These are phyloP conservation scores for Formicarius rufipectus DNA, from an alignment of 2,113 vertebrate genomes.

Conservation along the genomic window DNA sequence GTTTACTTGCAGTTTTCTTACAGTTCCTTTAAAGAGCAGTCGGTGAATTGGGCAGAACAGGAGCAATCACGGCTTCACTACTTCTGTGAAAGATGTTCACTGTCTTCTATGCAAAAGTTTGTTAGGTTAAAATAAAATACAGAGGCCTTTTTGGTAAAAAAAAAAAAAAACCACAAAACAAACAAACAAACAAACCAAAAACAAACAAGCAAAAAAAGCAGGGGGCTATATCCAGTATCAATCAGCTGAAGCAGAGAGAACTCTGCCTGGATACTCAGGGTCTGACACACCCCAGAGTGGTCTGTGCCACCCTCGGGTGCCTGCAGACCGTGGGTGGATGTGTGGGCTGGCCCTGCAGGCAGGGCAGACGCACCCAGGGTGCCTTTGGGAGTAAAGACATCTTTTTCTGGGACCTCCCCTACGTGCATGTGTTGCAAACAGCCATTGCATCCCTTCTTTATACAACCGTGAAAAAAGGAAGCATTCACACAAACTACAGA, in stretches of 20 bases:
- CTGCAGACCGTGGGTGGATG: neutral
- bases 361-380: neutral
- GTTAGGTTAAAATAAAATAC: neutral
- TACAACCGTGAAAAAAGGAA: neutral
- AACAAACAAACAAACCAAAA: no score
- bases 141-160: neutral
- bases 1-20: neutral
- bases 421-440: rapidly evolving
- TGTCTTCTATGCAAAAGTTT: neutral
- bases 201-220: no score
- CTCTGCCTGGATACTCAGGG: neutral
- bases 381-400: rapidly evolving
- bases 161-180: neutral
- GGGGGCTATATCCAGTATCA: neutral
- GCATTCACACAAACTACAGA: neutral
- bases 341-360: neutral
- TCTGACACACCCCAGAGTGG: rapidly evolving
- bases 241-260: neutral
- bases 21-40: neutral
- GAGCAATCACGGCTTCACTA: rapidly evolving
- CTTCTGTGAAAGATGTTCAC: neutral
- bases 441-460: neutral
- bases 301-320: neutral
- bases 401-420: neutral
- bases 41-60: rapidly evolving